Evolutionary conservation across 2,797 vertebrate species (phyloP).

Genomic region (Argentina silus): DNA sequence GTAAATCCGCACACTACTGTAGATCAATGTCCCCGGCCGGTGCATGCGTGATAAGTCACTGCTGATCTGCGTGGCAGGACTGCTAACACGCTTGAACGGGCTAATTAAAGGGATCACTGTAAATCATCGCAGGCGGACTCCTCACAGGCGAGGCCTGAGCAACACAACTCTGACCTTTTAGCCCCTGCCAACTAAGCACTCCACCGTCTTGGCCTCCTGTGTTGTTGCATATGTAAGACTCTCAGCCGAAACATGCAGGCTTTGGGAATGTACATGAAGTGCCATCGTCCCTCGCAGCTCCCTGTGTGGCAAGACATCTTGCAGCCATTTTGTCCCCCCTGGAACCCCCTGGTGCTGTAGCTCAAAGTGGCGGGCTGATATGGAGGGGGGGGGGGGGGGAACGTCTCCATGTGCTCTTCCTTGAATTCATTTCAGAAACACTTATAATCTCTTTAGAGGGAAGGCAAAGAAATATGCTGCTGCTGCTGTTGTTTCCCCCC

Average conservation of each 20-base stretch:
- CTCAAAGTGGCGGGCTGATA: conserved; percentile 62
- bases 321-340: conserved; percentile 55
- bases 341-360: conserved; percentile 44
- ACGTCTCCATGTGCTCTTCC: conserved; percentile 59
- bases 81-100: conserved; percentile 58
- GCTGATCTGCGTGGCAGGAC: conserved; percentile 43
- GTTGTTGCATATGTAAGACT: conserved; percentile 35
- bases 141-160: conserved; percentile 37
- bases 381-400: conserved; percentile 34
- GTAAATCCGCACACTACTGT: conserved; percentile 41
- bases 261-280: conserved; percentile 48
- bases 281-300: conserved; percentile 49
- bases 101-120: conserved; percentile 74
- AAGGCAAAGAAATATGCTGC: conserved; percentile 59
- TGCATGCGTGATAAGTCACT: conserved; percentile 47
- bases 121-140: conserved; percentile 57
- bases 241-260: conserved; percentile 23
- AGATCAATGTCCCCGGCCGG: conserved; percentile 38
- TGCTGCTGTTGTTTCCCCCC: conserved; percentile 45
- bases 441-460: conserved; percentile 71
- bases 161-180: conserved; percentile 55
- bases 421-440: conserved; percentile 73
- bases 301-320: conserved; percentile 57
- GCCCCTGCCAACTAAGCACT: conserved; percentile 45
- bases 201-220: conserved; percentile 31